Evolutionary conservation across 2,113 vertebrate species (phyloP), one percentile per base, ranked within the genome.

Genomic region (Seriola dumerili): DNA sequence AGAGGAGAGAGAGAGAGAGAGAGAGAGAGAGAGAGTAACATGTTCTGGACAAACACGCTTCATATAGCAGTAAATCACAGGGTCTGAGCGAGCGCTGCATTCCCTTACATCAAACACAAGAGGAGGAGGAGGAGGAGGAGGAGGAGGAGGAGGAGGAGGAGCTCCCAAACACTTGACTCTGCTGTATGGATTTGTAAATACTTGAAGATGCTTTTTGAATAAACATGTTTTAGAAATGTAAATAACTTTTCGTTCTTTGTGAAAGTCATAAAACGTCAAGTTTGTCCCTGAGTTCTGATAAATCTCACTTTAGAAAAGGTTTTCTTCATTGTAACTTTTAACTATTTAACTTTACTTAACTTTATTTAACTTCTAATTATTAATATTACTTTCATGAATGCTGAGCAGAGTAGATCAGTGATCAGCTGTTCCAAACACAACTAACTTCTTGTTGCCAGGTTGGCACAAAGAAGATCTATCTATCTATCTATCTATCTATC

Each of bases 81-180:
- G 5, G 57, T 72, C 55, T 29, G 21, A 65, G 57, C 63, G 48
- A 6, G 68, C 61, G 32, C 55, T 42, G 44, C 25, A 21, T 67
- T 71, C 81, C 40, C 11, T 63, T 82, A 78, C 85, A 81, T 80
- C 80, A 74, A 80, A 75, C 74, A 52, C 17, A 1, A 59, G 85
- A 63, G 34, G 70, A 65, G 78, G 48, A 4, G 64, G 34, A 65
- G 62, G 34, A 63, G 81, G 59, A 6, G 63, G 25, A 63, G 61
- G n/a, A 6, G 71, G 84, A 65, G 40, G 63, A 63, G 78, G 59
- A 5, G 62, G 23, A 63, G 61, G 19, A 1, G 34, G 50, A 42
- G 3, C 46, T 78, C 50, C 72, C 50, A 76, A 61, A 36, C 81
- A 82, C 73, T 75, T 67, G 19, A 82, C 42, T 65, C 48, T n/a